phyloP scores from a whole-genome alignment of 2,113 vertebrate genomes.

The Microcebus griseorufus region DNA sequence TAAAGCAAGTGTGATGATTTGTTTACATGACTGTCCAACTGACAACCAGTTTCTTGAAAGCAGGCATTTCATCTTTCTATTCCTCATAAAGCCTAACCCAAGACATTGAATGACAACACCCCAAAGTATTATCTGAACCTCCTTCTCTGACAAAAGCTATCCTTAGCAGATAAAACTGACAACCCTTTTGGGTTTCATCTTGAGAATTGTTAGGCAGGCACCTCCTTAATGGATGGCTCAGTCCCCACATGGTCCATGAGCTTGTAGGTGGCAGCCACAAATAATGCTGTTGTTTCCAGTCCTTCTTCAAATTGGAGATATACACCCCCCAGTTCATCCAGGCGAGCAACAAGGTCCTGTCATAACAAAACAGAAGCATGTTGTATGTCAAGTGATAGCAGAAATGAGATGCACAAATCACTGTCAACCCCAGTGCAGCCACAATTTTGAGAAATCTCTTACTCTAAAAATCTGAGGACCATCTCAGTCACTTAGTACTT shows the following conservation, averaged over 20 bases:
- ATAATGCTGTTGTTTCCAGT: constrained; percentile 95
- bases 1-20: neutral
- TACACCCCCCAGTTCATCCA: constrained; percentile 96
- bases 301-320: constrained; percentile 99
- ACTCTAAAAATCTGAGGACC: neutral
- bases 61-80: neutral
- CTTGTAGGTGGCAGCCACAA: constrained; percentile 94
- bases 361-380: neutral
- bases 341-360: constrained; percentile 96
- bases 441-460: neutral
- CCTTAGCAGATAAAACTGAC: neutral
- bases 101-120: neutral
- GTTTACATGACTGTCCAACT: neutral
- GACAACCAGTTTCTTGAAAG: neutral
- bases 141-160: neutral
- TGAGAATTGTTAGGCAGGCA: constrained; percentile 67
- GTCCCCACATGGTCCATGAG: constrained; percentile 95
- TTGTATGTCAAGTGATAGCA: neutral
- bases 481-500: neutral
- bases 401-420: neutral
- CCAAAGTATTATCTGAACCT: neutral
- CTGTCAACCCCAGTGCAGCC: neutral
- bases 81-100: neutral
- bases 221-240: constrained; percentile 97
- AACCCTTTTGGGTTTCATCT: neutral